Evolutionary conservation across 2,888 invertebrate genomes (phyloP), one percentile per base, ranked within the genome.

Genomic region (Tetranychus piercei): DNA sequence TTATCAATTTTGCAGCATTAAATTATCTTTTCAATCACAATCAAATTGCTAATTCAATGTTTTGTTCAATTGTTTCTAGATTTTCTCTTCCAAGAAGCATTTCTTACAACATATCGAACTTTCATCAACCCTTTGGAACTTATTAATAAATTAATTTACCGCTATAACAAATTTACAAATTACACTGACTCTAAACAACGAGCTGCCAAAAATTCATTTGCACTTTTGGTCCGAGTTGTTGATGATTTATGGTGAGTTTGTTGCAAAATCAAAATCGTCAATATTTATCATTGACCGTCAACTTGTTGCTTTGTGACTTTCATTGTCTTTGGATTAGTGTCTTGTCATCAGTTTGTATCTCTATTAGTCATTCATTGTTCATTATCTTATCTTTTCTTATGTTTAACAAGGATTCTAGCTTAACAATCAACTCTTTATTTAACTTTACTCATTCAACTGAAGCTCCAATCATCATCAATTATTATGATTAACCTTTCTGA

Each of bases 51-150:
- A 0, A 55, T 55, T 55, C 15, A 15, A 55, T 15, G 0, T 55
- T 55, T 45, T 55, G 0, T 55, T 6, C 55, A 15, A 8, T 45
- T 8, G 7, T 6, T 3, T 76, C 70, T 85, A 91, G 92, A 91
- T 84, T 90, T 93, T 84, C 87, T 91, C 83, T 94, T 92, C 84
- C 93, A 94, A 86, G 97, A 99, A 86, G 96, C 97, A 78, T 99
- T 99, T 85, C 87, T 97, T 79, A 93, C 95, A 74, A 99, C 97
- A 77, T 99, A 97, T 84, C 87, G 96, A 79, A 96, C 95, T 77
- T 95, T 96, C 85, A 89, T 96, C 82, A 86, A 90, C 76, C 93
- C 96, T 43, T 84, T 88, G 80, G 91, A 90, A 79, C 86, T 96
- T 79, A 88, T 95, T 79, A 88, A 88, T 81, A 92, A 94, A 81